Conservation (phyloP, 2,888 invertebrate species). For the Gasteruption jaculator region DNA sequence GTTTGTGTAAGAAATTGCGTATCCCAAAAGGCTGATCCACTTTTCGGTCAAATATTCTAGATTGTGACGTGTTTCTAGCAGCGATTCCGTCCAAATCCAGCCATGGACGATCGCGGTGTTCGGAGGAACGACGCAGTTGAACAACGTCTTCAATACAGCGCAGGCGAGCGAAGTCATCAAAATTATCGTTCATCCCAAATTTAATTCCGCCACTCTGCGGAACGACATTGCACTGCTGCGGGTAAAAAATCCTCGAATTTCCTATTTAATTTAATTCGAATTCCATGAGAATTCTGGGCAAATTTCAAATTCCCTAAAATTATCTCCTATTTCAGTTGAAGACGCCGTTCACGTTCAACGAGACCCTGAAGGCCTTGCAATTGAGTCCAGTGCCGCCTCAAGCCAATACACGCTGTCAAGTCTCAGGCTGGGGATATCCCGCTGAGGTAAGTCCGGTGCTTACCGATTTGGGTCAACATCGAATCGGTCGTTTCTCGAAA, state of each 20-base stretch:
- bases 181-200: slow-evolving; percentile 28
- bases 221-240: slow-evolving; percentile 38
- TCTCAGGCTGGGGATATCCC: slow-evolving; percentile 40
- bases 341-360: slow-evolving; percentile 25
- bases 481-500: not conserved
- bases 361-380: slow-evolving; percentile 15
- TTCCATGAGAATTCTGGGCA: not conserved
- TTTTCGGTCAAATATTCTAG: not conserved
- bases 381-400: slow-evolving; percentile 11
- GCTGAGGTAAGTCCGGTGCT: slow-evolving; percentile 26
- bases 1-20: slow-evolving; percentile 28
- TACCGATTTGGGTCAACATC: not conserved
- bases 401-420: slow-evolving; percentile 28
- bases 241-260: slow-evolving; percentile 30
- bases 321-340: slow-evolving; percentile 25
- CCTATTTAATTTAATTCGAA: no score
- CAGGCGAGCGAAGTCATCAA: slow-evolving; percentile 27
- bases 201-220: slow-evolving; percentile 17
- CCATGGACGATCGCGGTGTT: slow-evolving; percentile 28
- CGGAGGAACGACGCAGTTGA: slow-evolving; percentile 31
- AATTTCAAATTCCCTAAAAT: not conserved
- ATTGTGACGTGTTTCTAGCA: not conserved
- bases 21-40: not conserved
- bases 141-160: slow-evolving; percentile 5
- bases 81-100: slow-evolving; percentile 15